Evolutionary conservation across 2,797 vertebrate species (phyloP), one percentile per base, ranked within the genome.

Genomic region (Pangasius macronema): DNA sequence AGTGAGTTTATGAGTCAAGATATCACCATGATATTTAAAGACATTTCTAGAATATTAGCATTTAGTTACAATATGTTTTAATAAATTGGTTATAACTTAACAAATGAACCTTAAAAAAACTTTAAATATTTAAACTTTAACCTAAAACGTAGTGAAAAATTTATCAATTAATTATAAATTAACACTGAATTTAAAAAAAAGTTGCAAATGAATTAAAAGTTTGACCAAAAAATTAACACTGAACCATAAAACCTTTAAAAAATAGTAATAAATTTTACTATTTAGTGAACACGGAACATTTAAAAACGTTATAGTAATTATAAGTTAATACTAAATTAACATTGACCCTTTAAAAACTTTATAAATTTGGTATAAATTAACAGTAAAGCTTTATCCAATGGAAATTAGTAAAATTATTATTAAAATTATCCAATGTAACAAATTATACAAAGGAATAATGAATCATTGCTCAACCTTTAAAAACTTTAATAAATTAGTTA

Each of bases 1-100:
- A 99, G 99, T 99, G 94, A 94, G 98, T 96, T 51, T 14, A 72
- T n/a, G 33, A 53, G 75, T 53, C 49, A 3, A 30, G n/a, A 20
- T 49, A 14, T 75, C 72, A 6, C 42, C 4, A 5, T 8, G 14
- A 18, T 33, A 33, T 33, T 3, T 33, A 55, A 33, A 55, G 8
- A 77, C 30, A 2, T 22, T 20, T 53, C n/a, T 10, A 10, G 1
- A 77, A 30, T 9, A 30, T 30, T 30, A 76, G 10, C 27, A 46
- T 73, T 72, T 72, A 72, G 8, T 72, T 42, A 73, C 8, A 46
- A 24, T 24, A 46, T 24, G 10, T 2, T 27, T n/a, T n/a, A n/a
- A 46, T 46, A 73, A 73, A 46, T 46, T 8, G 5, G 3, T 14
- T 4, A 49, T 46, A n/a, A 49, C n/a, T 49, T 2, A 24, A 73